Base-by-base conservation (phyloP, 2,797 vertebrate genomes). In the Gymnoscopelus microlampas region DNA sequence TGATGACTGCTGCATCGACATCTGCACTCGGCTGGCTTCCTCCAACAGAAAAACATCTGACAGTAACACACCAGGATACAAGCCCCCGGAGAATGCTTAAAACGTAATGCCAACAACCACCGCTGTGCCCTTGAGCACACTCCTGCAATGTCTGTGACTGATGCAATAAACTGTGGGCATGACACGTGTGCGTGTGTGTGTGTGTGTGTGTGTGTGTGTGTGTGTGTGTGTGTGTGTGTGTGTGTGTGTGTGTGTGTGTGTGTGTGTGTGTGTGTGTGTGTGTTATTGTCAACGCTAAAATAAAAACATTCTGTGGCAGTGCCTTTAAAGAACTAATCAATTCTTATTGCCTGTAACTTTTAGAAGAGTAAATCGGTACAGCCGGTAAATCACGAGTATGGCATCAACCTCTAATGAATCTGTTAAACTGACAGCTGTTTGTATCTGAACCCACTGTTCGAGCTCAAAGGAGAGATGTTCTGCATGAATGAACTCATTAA, bases 1-100 rank as follows among this genome's bases (percentile, higher is more conserved):
- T 6, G 68, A 64, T 62, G 73, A 65, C 68, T 75, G 78, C 83
- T 80, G 81, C 74, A 83, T 82, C 70, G 61, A 74, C 12, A 62
- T 82, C 84, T 83, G 76, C 80, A 79, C 80, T 85, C 70, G 71
- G 70, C 73, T 83, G 80, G 83, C 76, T 73, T 64, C 71, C 62
- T 71, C 75, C 81, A 84, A 70, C 63, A 60, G 32, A 35, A 80
- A 80, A 79, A 84, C 77, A 82, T 78, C 76, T 87, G 80, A 72
- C 71, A 71, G 73, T 70, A 74, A 79, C 70, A 71, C 72, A 29
- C 66, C 0, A 19, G 73, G 66, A 73, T 76, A 74, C 71, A 58
- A 10, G 71, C 75, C 66, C 79, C 68, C 63, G 63, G 74, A 63
- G 71, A 49, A 56, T 59, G 56, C 48, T 69, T 67, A 44, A 44